These are phyloP conservation scores for Lasioglossum malachurum DNA, from an alignment of 2,888 invertebrate genomes.

Conservation along the genomic window DNA sequence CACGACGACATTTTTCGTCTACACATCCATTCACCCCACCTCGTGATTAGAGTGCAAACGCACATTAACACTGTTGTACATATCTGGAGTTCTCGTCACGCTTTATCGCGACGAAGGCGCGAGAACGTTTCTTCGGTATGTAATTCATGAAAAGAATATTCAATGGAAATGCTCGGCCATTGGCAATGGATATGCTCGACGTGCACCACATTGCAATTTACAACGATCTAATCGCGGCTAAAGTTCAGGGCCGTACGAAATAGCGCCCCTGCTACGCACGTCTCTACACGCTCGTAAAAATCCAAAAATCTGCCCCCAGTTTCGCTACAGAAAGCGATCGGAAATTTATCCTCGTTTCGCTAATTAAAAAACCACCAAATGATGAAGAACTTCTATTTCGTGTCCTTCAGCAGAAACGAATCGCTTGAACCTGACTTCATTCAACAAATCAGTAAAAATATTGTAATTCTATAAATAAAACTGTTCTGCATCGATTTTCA, in stretches of 20 bases:
- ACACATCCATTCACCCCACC: slow-evolving; percentile 54
- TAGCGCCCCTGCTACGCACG: background rate
- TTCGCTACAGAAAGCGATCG: background rate
- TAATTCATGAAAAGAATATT: slow-evolving; percentile 81
- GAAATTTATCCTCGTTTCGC: background rate
- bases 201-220: slow-evolving; percentile 82
- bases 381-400: no score
- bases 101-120: slow-evolving; percentile 71
- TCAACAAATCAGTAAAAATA: background rate
- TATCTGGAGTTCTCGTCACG: slow-evolving; percentile 74
- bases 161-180: slow-evolving; percentile 77
- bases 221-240: slow-evolving; percentile 78
- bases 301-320: background rate
- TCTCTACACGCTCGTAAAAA: slow-evolving; percentile 2
- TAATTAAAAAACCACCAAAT: background rate
- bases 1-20: slow-evolving; percentile 53
- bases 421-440: no score
- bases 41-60: slow-evolving; percentile 71
- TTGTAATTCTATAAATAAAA: background rate
- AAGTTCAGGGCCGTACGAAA: slow-evolving; percentile 72
- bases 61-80: slow-evolving; percentile 58
- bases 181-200: slow-evolving; percentile 77
- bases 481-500: no score
- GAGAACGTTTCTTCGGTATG: slow-evolving; percentile 75
- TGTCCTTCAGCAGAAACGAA: no score